Conservation (phyloP, 1,140 invertebrate genomes). For the Periplaneta americana region DNA sequence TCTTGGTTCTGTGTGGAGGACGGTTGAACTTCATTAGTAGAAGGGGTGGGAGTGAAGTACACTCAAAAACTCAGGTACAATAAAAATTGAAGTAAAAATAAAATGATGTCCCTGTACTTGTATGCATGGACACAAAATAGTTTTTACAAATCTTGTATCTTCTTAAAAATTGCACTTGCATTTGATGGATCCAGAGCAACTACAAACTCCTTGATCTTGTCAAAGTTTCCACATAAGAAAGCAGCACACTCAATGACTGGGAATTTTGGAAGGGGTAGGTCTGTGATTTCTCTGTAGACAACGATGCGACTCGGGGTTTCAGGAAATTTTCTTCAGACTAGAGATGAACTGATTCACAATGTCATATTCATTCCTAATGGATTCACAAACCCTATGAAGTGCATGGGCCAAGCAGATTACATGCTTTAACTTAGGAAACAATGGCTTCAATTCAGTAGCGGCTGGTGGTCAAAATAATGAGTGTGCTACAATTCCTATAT, state of each 20-base stretch:
- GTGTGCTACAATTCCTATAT: too few relatives aligned
- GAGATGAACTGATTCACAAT: background rate
- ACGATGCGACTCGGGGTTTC: background rate
- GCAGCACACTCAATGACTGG: background rate
- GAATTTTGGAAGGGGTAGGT: background rate
- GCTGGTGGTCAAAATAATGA: too few relatives aligned
- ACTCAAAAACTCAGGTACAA: too few relatives aligned
- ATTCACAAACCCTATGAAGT: slow-evolving; percentile 7
- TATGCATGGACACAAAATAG: background rate
- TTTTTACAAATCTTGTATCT: background rate
- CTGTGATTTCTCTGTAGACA: background rate
- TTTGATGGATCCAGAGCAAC: background rate
- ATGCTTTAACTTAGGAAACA: too few relatives aligned
- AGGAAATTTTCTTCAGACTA: background rate
- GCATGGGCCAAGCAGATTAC: too few relatives aligned
- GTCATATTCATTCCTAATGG: background rate
- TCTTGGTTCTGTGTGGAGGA: too few relatives aligned
- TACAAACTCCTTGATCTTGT: background rate
- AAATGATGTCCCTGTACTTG: too few relatives aligned
- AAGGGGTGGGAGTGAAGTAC: too few relatives aligned
- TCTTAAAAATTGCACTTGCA: background rate
- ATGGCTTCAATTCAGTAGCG: too few relatives aligned
- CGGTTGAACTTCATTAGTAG: too few relatives aligned
- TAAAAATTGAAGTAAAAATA: too few relatives aligned
- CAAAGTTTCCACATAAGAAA: background rate